Evolutionary conservation across 2,113 vertebrate genomes (phyloP), one percentile per base, ranked within the genome.

Genomic region (Smithornis capensis): DNA sequence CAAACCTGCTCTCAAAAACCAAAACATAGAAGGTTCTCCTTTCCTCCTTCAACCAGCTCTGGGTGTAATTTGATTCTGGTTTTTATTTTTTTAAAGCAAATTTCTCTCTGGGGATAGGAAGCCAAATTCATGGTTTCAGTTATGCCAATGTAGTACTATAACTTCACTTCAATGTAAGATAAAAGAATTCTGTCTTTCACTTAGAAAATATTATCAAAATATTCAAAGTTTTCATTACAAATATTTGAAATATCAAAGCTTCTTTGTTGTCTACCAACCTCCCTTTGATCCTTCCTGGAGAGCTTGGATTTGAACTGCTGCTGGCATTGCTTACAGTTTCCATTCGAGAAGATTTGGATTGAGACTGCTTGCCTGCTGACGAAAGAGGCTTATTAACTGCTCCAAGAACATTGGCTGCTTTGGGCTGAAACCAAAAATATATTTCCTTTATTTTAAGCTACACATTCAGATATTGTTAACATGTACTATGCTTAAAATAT

Each of bases 381-480:
- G 99, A 98, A 96, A 99, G 98, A 13, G 99, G 99, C 97, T 99
- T 99, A 98, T 99, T 99, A 83, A 99, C 99, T 33, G 99, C 99
- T 40, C 99, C 99, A 87, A 99, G 98, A 90, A 99, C 99, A 90
- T 99, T 99, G 68, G 99, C 98, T 47, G 99, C 99, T 98, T 99
- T 99, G 68, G 99, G 99, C 99, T 99, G 94, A 92, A 97, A 97
- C 59, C 89, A 98, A 97, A 98, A 97, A 97, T 64, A 88, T 37
- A 93, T 79, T 89, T 75, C 71, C 91, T 87, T 96, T 94, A 95
- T 84, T 96, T 96, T 85, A 94, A 96, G 56, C 88, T 95, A 92
- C 56, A 90, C 15, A 2, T 87, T 92, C 83, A 65, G 69, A 92
- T 79, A 49, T 45, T 63, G 78, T 96, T 78, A 96, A 92, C 67